phyloP scores from a whole-genome alignment of 2,888 invertebrate species.

The Copidosoma aretas region DNA sequence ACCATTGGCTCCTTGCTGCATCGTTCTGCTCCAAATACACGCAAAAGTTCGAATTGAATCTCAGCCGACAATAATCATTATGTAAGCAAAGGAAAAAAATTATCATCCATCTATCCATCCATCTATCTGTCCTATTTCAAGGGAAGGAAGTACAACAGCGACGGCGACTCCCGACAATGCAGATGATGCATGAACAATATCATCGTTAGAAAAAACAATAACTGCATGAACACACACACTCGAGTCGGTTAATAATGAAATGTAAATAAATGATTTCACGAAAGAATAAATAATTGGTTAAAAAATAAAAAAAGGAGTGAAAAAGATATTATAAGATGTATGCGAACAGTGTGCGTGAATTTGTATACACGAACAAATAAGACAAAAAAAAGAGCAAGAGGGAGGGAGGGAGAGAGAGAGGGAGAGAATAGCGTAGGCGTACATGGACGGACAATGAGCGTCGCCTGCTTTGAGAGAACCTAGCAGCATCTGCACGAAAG shows the following conservation, averaged over 20 bases:
- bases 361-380: not conserved
- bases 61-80: no score
- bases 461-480: not conserved
- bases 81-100: no score
- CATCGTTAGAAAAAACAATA: no score
- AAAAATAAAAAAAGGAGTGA: slow-evolving; percentile 36
- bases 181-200: no score
- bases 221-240: no score
- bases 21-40: slow-evolving; percentile 33
- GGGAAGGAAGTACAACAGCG: no score
- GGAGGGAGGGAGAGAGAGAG: slow-evolving; percentile 16
- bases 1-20: slow-evolving; percentile 63
- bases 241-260: not conserved
- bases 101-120: no score
- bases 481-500: no score
- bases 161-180: no score
- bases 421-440: slow-evolving; percentile 9
- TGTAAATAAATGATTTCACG: slow-evolving; percentile 20
- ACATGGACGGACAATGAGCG: not conserved
- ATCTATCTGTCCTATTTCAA: no score
- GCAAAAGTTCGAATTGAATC: no score
- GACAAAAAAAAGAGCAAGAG: not conserved
- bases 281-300: slow-evolving; percentile 36
- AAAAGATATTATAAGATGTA: slow-evolving; percentile 9
- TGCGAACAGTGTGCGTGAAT: slow-evolving; percentile 5